Evolutionary conservation across 2,888 invertebrate species (phyloP).

Genomic region (Athalia circularis): DNA sequence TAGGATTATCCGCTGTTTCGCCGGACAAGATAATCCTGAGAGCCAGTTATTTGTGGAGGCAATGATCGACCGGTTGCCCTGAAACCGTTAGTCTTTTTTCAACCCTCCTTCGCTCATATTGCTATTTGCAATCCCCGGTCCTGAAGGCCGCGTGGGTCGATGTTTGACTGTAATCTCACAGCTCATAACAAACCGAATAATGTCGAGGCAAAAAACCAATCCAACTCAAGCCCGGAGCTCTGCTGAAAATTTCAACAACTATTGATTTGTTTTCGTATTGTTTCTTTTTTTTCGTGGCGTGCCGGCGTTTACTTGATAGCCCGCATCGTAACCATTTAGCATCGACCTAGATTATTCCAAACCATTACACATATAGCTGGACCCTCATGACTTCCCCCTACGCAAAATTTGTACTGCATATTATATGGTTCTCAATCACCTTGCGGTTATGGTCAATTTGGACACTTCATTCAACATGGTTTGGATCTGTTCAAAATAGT

Average conservation of each 20-base stretch:
- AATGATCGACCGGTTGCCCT: slow-evolving; percentile 10
- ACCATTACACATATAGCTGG: background rate
- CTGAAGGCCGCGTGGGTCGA: background rate
- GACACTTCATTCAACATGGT: too few relatives aligned
- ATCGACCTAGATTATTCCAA: background rate
- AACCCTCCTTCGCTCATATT: background rate
- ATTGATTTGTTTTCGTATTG: too few relatives aligned
- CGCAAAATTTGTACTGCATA: background rate
- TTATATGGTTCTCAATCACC: background rate
- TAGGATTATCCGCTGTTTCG: slow-evolving; percentile 32
- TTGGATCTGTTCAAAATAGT: too few relatives aligned
- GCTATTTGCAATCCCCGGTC: background rate
- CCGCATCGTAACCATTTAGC: slow-evolving; percentile 5
- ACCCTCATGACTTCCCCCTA: slow-evolving; percentile 6
- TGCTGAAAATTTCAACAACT: too few relatives aligned
- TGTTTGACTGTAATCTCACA: too few relatives aligned
- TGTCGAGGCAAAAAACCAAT: too few relatives aligned
- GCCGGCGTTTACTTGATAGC: background rate
- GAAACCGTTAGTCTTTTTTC: slow-evolving; percentile 34
- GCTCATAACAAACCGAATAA: too few relatives aligned
- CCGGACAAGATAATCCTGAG: slow-evolving; percentile 29
- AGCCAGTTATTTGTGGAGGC: slow-evolving; percentile 35
- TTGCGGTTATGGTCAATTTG: too few relatives aligned
- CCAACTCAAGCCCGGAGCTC: too few relatives aligned
- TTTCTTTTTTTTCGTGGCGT: background rate